Base-by-base conservation (phyloP, 1,140 invertebrate species). In the Lepidurus apus region DNA sequence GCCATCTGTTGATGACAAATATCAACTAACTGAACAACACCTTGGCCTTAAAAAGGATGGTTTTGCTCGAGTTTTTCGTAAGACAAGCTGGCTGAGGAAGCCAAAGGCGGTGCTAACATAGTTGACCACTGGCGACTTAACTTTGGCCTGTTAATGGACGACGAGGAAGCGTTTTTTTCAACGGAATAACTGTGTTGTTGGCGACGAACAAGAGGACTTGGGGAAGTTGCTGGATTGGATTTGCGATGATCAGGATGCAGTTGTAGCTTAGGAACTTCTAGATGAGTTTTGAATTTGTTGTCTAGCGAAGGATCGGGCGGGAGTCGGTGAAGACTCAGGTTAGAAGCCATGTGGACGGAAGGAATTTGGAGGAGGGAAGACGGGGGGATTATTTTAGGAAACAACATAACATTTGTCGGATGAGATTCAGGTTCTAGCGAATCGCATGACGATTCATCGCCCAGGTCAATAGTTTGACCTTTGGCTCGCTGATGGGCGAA, bases 401-500 rank as follows among this genome's bases (percentile, higher is more conserved):
- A 1, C 8, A 9, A 65, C 53, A 17, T 6, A 7, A 5, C 17
- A 65, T n/a, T n/a, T 65, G 53, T 65, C 53, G 21, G 53, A 13
- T 65, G n/a, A 7, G 53, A 21, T 17, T 65, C n/a, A 65, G 21
- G 7, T 21, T 65, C 53, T 10, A 77, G 21, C 11, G 76, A 77
- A 10, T 17, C 47, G 13, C 45, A 47, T 42, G 26, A 77, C 21
- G 43, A 43, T 42, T 79, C 75, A 42, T 79, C 65, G 7, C 24
- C 65, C 45, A 74, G 43, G 43, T 80, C 79, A 43, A 80, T 74
- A 0, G 79, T 80, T 24, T 76, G 75, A 1, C 79, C 79, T 44
- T 80, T 80, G 42, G 76, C 76, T 53, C 79, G 76, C 42, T 65
- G 65, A 44, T 79, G 73, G 21, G 77, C 77, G 26, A 79, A 79